Percentiles rank a stretch among this genome's conserved stretches.
Evolutionary conservation across 1,140 invertebrate genomes (phyloP).

Genomic region (Drosophila lacteicornis): DNA sequence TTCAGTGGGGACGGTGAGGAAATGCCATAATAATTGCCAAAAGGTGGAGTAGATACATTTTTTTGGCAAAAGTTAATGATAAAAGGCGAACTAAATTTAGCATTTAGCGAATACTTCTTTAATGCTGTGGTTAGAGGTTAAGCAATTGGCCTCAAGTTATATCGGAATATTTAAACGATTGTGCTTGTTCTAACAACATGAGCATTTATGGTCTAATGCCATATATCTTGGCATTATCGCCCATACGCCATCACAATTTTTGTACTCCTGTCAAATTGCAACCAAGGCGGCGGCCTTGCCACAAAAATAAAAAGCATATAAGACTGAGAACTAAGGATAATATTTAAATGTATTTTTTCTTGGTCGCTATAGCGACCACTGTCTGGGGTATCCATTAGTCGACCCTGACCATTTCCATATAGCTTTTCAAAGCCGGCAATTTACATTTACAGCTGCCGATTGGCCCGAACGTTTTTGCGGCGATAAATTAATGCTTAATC

Average conservation of each 20-base stretch:
- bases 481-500: slow-evolving; percentile 82
- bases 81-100: slow-evolving; percentile 5
- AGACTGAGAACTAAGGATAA: background rate
- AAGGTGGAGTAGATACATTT: background rate
- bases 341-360: background rate
- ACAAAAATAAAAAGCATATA: slow-evolving; percentile 13
- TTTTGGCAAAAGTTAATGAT: background rate
- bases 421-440: slow-evolving; percentile 48
- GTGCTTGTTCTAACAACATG: slow-evolving; percentile 29
- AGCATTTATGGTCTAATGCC: slow-evolving; percentile 25
- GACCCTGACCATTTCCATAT: slow-evolving; percentile 42
- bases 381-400: slow-evolving; percentile 34
- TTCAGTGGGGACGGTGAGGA: slow-evolving; percentile 30
- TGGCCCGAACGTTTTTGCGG: slow-evolving; percentile 27
- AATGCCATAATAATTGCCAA: slow-evolving; percentile 16
- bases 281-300: slow-evolving; percentile 59
- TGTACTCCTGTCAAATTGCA: slow-evolving; percentile 63
- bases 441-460: slow-evolving; percentile 62
- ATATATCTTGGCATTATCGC: slow-evolving; percentile 51
- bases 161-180: slow-evolving; percentile 20
- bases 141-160: slow-evolving; percentile 13
- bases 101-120: background rate
- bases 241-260: slow-evolving; percentile 56
- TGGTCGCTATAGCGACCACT: background rate
- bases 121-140: slow-evolving; percentile 6